A percentile compares a stretch with the other conserved stretches of the same genome.
These are phyloP conservation scores for Lerema accius DNA, from an alignment of 1,140 invertebrate species.

Conservation along the genomic window DNA sequence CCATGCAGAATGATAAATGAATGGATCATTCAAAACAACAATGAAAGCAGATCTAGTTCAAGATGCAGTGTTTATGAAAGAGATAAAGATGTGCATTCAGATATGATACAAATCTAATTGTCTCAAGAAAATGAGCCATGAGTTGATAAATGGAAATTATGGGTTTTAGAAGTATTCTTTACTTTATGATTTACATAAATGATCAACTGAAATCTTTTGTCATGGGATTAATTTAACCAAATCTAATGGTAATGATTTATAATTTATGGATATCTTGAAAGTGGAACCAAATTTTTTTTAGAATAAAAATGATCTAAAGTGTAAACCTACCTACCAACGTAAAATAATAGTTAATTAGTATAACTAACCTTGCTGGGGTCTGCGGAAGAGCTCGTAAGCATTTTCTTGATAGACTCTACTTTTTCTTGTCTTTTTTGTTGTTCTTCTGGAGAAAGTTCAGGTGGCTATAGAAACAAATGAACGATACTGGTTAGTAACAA, in stretches of 20 bases:
- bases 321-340: no score
- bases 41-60: slow-evolving; percentile 58
- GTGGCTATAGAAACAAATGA: slow-evolving; percentile 79
- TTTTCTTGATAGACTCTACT: slow-evolving; percentile 95
- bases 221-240: no score
- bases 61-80: slow-evolving; percentile 43
- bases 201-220: no score
- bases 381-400: slow-evolving; percentile 88
- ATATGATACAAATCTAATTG: slow-evolving; percentile 4
- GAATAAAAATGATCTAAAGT: no score
- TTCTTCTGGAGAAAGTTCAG: slow-evolving; percentile 91
- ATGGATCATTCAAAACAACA: slow-evolving; percentile 51
- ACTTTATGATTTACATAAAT: no score
- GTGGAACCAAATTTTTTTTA: no score
- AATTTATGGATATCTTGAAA: no score
- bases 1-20: slow-evolving; percentile 50
- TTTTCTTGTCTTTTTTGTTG: slow-evolving; percentile 91
- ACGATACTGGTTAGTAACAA: no score
- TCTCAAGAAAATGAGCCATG: background rate
- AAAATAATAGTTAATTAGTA: no score
- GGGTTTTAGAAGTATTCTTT: no score
- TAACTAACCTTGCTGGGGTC: slow-evolving; percentile 78
- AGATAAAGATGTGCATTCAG: slow-evolving; percentile 26
- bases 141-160: slow-evolving; percentile 2
- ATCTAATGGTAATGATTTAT: no score